Conservation (phyloP, 2,797 vertebrate species). For the Semotilus atromaculatus region DNA sequence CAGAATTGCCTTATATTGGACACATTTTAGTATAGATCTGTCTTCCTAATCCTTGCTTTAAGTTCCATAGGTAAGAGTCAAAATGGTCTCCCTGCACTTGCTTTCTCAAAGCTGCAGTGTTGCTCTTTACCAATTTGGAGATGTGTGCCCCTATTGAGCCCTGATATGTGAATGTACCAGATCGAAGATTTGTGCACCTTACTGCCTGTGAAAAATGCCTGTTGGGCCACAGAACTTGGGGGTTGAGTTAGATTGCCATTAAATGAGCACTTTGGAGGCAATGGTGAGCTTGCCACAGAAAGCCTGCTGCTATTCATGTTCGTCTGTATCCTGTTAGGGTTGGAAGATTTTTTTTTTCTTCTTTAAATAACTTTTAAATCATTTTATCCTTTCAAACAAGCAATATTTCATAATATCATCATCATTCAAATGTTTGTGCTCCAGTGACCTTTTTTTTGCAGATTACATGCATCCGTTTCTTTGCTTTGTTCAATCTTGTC, state of each 20-base stretch:
- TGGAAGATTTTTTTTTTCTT: conserved; percentile 54
- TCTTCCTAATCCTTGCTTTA: conserved; percentile 44
- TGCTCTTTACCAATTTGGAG: conserved; percentile 49
- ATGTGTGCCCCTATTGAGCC: conserved; percentile 47
- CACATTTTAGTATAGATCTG: conserved; percentile 50
- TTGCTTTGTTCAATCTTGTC: neutral
- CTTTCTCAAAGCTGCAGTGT: conserved; percentile 56
- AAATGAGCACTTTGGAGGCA: conserved; percentile 97
- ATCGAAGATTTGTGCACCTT: conserved; percentile 79
- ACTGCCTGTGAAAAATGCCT: conserved; percentile 84
- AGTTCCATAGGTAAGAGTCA: conserved; percentile 54
- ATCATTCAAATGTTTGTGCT: neutral
- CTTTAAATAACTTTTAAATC: conserved; percentile 21
- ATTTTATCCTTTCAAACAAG: conserved; percentile 24
- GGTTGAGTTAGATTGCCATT: conserved; percentile 77
- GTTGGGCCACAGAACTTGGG: conserved; percentile 76
- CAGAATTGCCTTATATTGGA: conserved; percentile 31
- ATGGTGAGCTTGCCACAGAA: conserved; percentile 81
- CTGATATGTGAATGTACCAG: conserved; percentile 73
- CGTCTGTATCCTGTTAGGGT: conserved; percentile 78
- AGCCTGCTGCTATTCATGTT: conserved; percentile 92
- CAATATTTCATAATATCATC: neutral
- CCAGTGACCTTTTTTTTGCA: neutral
- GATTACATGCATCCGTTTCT: neutral
- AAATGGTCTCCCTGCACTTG: conserved; percentile 69